These are phyloP conservation scores for Diplodus sargus DNA, from an alignment of 2,797 vertebrate genomes.

Conservation along the genomic window DNA sequence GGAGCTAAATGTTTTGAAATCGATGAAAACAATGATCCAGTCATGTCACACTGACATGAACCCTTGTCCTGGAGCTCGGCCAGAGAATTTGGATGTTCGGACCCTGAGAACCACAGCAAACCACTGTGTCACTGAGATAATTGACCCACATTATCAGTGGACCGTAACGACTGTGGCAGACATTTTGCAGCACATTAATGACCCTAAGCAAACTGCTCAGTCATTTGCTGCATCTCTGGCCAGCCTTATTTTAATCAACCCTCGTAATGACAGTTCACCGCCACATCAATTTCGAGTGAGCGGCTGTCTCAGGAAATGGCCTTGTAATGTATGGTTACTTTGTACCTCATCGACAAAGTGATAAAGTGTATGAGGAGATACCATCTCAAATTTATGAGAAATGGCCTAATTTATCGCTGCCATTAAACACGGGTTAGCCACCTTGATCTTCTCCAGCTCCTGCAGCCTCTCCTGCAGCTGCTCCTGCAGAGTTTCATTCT, in stretches of 20 bases:
- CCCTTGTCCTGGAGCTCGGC: constrained; percentile 45
- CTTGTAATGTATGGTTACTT: constrained; percentile 17
- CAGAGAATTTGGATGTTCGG: constrained; percentile 59
- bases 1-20: constrained; percentile 66
- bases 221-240: constrained; percentile 22
- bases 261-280: constrained; percentile 46
- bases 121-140: constrained; percentile 68
- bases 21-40: constrained; percentile 56
- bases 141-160: constrained; percentile 63
- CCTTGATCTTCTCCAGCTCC: constrained; percentile 98
- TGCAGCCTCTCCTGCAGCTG: constrained; percentile 96
- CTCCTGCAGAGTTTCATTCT: constrained; percentile 95
- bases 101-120: constrained; percentile 56
- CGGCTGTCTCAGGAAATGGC: constrained; percentile 12
- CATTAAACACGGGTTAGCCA: constrained; percentile 57
- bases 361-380: neutral
- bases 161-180: constrained; percentile 51
- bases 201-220: constrained; percentile 39
- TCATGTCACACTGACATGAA: constrained; percentile 73
- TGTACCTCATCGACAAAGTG: neutral
- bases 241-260: constrained; percentile 48
- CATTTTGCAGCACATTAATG: constrained; percentile 54
- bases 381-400: neutral
- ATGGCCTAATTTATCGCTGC: neutral
- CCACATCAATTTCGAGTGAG: constrained; percentile 31